A percentile compares a stretch with the other conserved stretches of the same genome.
phyloP scores from a whole-genome alignment of 2,113 vertebrate species.

The Neomonachus schauinslandi region DNA sequence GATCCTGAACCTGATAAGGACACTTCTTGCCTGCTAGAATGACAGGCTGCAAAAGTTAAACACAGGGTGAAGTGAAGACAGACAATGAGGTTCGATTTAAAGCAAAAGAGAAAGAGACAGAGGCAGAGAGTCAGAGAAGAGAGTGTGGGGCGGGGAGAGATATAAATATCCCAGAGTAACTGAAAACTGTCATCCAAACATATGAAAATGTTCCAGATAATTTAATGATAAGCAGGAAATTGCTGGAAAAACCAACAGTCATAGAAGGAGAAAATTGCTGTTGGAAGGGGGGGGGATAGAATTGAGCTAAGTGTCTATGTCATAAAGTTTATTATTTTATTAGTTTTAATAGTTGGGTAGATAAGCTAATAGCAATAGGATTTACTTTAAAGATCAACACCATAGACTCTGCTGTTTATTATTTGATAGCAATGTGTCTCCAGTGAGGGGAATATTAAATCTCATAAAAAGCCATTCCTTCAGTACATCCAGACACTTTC shows the following conservation, averaged over 20 bases:
- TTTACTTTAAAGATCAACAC: slow-evolving; percentile 82
- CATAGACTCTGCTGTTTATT: slow-evolving; percentile 70
- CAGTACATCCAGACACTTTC: background rate
- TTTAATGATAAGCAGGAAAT: slow-evolving; percentile 73
- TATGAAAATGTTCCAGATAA: slow-evolving; percentile 67
- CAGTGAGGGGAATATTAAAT: slow-evolving; percentile 51
- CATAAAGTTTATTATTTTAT: slow-evolving; percentile 82
- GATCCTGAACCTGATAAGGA: slow-evolving; percentile 22
- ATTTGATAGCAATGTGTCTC: slow-evolving; percentile 73
- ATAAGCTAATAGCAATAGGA: slow-evolving; percentile 81
- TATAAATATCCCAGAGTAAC: slow-evolving; percentile 50
- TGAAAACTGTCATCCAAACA: slow-evolving; percentile 66
- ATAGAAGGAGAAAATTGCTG: slow-evolving; percentile 45
- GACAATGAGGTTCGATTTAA: background rate
- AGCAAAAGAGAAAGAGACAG: background rate
- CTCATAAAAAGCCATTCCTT: slow-evolving; percentile 20
- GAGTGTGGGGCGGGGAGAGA: background rate
- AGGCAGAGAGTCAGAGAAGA: background rate
- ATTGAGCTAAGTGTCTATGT: slow-evolving; percentile 74
- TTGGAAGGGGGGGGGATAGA: background rate
- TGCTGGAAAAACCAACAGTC: slow-evolving; percentile 48
- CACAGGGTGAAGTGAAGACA: background rate
- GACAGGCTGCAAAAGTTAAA: background rate
- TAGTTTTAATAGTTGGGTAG: slow-evolving; percentile 79
- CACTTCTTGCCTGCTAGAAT: background rate